Base-by-base conservation (phyloP, 2,797 vertebrate genomes). In the Typhlichthys eigenmanni region DNA sequence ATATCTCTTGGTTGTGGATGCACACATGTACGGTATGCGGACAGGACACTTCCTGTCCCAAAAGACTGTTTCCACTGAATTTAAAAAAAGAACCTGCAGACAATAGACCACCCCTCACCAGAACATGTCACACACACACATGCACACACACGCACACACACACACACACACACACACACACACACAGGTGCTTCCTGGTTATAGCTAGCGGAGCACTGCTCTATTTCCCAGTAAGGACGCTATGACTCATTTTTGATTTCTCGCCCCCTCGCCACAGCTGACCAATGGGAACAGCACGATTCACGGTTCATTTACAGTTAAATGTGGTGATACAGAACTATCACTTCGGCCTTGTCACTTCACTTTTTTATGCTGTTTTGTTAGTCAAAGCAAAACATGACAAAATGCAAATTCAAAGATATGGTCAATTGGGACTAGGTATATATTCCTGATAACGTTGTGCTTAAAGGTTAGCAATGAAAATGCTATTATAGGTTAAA, bases 171-270 rank as follows among this genome's bases (percentile, higher is more conserved):
- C 1, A 9, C 46, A 58, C 55, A 48, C 4, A 47, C 59, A 32
- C 53, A 69, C 70, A 78, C 92, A 92, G 91, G 90, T 92, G 92
- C 83, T 91, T 93, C 91, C 92, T 92, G 87, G 71, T 79, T 66
- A 38, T 6, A 72, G 84, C 71, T 75, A 78, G 77, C 76, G 24
- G 71, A 58, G 70, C 47, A 80, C 80, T 75, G 77, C 77, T 71
- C 78, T n/a, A 61, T 76, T 84, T 82, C 79, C 85, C 55, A 73
- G 69, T 54, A 60, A 72, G 50, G 59, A 46, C 55, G 57, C 56
- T 59, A 74, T 80, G 80, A 82, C 77, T 87, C 78, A 86, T 65
- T 55, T 49, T 43, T 43, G 7, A 43, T 9, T 43, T 56, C 13
- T 8, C 16, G 13, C 12, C 19, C 45, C 1, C 29, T 78, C 68